These are phyloP conservation scores for Ectemnius continuus DNA, from an alignment of 2,888 invertebrate species.

Conservation along the genomic window DNA sequence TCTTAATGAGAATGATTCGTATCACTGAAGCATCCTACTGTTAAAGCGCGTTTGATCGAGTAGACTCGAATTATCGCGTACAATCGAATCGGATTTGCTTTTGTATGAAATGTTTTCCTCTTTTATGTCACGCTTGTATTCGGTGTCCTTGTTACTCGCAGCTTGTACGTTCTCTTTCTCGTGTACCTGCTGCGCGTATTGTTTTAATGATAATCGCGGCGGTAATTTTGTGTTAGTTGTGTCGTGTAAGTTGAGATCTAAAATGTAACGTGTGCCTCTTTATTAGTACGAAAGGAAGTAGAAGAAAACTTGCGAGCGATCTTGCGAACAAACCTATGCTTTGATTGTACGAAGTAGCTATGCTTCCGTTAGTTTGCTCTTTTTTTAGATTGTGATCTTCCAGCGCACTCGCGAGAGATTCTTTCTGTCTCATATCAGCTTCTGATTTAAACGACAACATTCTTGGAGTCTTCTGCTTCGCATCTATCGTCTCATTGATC, in stretches of 20 bases:
- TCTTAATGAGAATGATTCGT: too few relatives aligned
- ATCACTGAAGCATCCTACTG: too few relatives aligned
- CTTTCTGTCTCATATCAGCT: neutral
- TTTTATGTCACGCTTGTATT: constrained; percentile 32
- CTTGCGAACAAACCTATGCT: constrained; percentile 9
- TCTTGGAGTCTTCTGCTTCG: constrained; percentile 25
- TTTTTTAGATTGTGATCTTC: constrained; percentile 24
- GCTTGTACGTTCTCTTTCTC: neutral
- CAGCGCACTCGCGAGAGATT: constrained; percentile 6
- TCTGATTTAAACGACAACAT: constrained; percentile 34
- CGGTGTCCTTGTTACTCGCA: neutral
- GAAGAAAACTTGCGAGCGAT: neutral
- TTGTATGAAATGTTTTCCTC: constrained; percentile 43
- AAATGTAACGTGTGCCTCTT: constrained; percentile 12
- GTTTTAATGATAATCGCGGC: neutral
- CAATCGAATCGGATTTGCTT: constrained; percentile 11
- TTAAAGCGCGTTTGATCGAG: constrained; percentile 26
- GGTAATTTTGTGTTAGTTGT: constrained; percentile 11
- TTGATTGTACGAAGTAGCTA: constrained; percentile 18
- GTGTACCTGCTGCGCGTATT: neutral
- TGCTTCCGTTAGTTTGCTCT: constrained; percentile 9
- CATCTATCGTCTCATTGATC: constrained; percentile 18
- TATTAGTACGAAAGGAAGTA: neutral
- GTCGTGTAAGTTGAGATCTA: constrained; percentile 26
- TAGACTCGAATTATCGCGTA: constrained; percentile 16